Percentiles rank a stretch among this genome's conserved stretches.
These are phyloP conservation scores for Macquaria australasica DNA, from an alignment of 2,113 vertebrate species.

Conservation along the genomic window DNA sequence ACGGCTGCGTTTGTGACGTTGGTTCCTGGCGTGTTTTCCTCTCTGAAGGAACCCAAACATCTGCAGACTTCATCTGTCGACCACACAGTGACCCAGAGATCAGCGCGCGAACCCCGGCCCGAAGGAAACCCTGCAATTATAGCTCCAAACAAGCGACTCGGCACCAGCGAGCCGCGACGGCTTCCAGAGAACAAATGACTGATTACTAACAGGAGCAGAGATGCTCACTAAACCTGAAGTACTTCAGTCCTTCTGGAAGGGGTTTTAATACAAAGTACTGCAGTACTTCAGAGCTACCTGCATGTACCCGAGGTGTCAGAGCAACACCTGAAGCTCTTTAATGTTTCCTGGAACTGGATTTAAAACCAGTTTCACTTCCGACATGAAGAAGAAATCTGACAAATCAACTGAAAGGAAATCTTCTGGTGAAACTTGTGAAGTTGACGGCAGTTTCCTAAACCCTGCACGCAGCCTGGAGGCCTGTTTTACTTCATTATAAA, in stretches of 20 bases:
- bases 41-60: slow-evolving; percentile 41
- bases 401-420: neutral
- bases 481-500: no score
- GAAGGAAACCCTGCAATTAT: slow-evolving; percentile 51
- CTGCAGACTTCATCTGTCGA: slow-evolving; percentile 50
- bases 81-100: slow-evolving; percentile 58
- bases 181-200: slow-evolving; percentile 33
- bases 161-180: slow-evolving; percentile 13
- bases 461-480: no score
- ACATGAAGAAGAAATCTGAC: neutral
- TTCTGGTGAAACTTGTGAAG: no score
- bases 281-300: no score
- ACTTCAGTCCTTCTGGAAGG: no score
- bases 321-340: neutral
- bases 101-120: slow-evolving; percentile 22
- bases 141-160: slow-evolving; percentile 44
- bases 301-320: no score
- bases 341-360: slow-evolving; percentile 5
- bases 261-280: no score
- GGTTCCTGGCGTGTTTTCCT: slow-evolving; percentile 25
- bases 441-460: no score
- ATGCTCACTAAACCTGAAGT: neutral
- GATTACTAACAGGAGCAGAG: slow-evolving; percentile 8
- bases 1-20: neutral
- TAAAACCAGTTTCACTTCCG: neutral